Base-by-base conservation (phyloP, 37 sponge, comb jelly and placozoan genomes). In the Haliclona indistincta region DNA sequence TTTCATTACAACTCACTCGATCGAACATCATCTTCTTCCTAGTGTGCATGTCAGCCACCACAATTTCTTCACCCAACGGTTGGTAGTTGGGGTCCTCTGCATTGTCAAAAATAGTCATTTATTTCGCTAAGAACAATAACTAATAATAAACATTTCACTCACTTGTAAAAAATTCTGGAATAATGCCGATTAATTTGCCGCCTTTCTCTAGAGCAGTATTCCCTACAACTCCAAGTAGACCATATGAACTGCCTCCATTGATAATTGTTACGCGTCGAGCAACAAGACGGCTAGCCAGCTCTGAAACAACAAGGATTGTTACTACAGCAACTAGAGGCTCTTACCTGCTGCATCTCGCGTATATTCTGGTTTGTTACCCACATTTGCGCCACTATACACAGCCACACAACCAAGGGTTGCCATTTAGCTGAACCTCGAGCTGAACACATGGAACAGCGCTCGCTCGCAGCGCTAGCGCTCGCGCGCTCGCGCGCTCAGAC, bases 1-100 rank as follows among this genome's bases (percentile, higher is more conserved):
- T 15, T 47, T 47, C 15, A 47, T 47, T 47, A 13, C 13, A 25
- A 70, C 36, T 73, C 32, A 73, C 85, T 40, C 40, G 54, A 4
- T 86, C 86, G 63, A 72, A 86, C 74, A 86, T 72, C 61, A 86
- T 80, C 54, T 72, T 79, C 81, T 86, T 86, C 44, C 86, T 65
- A 13, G 80, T 67, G 74, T 86, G 81, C 80, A 86, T 80, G 30
- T 86, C 81, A 19, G 86, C 74, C 0, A 86, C 86, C 4, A 79
- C 53, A 17, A 86, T 61, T 38, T 79, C 81, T 29, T 86, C 68
- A 6, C 82, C 73, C 11, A 37, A 41, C 8, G 81, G 43, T 4
- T 20, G 33, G 52, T 80, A 73, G 41, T 40, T 49, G 0, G 65
- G 61, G 11, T 28, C 41, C n/a, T 74, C 86, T 86, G 51, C 25